A percentile compares a stretch with the other conserved stretches of the same genome.
Evolutionary conservation across 2,888 invertebrate species (phyloP).

Genomic region (Drosophila kambysellisi): DNA sequence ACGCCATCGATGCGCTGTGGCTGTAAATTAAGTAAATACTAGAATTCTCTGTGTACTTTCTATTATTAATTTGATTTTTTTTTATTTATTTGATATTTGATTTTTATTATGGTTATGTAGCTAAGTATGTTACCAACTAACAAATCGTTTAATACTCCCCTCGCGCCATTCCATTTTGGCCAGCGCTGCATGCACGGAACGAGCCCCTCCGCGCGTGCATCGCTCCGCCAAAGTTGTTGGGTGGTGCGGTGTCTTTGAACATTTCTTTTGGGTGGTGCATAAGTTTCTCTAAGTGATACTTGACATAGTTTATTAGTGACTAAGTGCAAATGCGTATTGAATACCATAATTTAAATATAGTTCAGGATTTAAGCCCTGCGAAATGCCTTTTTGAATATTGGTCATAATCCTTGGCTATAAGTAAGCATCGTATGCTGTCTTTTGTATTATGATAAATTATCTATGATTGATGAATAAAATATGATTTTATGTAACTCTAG

Average conservation of each 20-base stretch:
- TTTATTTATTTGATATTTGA: not conserved
- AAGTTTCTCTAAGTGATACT: constrained; percentile 71
- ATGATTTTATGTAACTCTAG: constrained; percentile 38
- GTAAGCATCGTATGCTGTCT: constrained; percentile 20
- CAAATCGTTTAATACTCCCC: constrained; percentile 34
- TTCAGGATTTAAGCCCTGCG: constrained; percentile 11
- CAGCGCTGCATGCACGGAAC: constrained; percentile 44
- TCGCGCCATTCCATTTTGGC: constrained; percentile 41
- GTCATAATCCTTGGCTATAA: constrained; percentile 21
- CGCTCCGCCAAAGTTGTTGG: constrained; percentile 35
- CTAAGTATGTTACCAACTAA: constrained; percentile 33
- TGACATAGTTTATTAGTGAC: constrained; percentile 64
- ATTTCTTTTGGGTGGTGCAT: constrained; percentile 30
- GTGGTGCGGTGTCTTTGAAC: constrained; percentile 4
- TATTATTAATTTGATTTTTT: not conserved
- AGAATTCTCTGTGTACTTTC: constrained; percentile 7
- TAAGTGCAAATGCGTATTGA: constrained; percentile 64
- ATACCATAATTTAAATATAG: constrained; percentile 39
- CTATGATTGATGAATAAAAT: constrained; percentile 45
- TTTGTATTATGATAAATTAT: constrained; percentile 37
- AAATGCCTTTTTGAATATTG: constrained; percentile 33
- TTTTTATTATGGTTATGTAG: constrained; percentile 21
- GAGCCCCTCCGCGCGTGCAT: constrained; percentile 59
- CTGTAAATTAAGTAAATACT: constrained; percentile 41
- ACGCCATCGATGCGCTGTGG: constrained; percentile 73